Base-by-base conservation (phyloP, 2,113 vertebrate genomes). In the Tetraodon nigroviridis region DNA sequence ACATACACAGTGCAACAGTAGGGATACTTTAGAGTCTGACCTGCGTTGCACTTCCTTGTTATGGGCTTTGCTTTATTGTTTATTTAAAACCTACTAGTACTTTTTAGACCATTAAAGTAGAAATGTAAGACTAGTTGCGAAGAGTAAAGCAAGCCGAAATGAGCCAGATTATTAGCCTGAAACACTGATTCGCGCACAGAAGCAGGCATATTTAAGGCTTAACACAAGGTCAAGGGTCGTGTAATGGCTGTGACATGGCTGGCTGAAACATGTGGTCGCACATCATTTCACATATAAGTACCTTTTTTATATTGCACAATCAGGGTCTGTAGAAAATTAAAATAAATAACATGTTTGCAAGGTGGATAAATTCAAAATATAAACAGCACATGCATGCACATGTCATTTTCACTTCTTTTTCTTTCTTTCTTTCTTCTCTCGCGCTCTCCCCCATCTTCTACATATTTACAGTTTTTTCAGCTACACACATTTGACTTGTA, bases 41-140 rank as follows among this genome's bases (percentile, higher is more conserved):
- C 80, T 70, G 67, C 67, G 79, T 67, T 84, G 85, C 81, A 75
- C 84, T 88, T 78, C 72, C 68, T 73, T 82, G 90, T 89, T 88
- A 90, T 86, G 83, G 83, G 82, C 79, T 80, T 64, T 81, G 76
- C 83, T 90, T 91, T 90, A 90, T 91, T 82, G 88, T 87, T 89
- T 90, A 90, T 89, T 91, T 89, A 89, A 90, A 90, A 89, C 87
- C 84, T 89, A 89, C 90, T 85, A 86, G 87, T 86, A 83, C 79
- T 82, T 90, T 90, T 89, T 89, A 90, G 88, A 79, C 86, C 84
- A 88, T 91, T 90, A 90, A 89, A 90, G 81, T 59, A 61, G 64
- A 83, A 86, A 89, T 89, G 88, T 89, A 89, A 87, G 81, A 81
- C 77, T 24, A 73, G 73, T 76, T 80, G 68, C 73, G 73, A 67